Percentiles rank a stretch among this genome's conserved stretches.
Evolutionary conservation across 2,888 invertebrate species (phyloP).

Genomic region (Heteromyza rotundicornis): DNA sequence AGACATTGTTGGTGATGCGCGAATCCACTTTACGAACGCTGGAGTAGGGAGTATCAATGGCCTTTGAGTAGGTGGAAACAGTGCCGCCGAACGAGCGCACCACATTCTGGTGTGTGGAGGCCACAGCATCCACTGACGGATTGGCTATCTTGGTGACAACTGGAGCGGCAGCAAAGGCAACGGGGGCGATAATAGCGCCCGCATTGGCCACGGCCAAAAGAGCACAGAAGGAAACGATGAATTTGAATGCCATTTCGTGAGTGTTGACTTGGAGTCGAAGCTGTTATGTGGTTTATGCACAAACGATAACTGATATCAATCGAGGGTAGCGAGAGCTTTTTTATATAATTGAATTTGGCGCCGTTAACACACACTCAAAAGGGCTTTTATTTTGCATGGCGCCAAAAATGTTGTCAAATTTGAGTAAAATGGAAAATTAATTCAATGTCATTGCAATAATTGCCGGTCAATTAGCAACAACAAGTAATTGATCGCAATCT

Average conservation of each 20-base stretch:
- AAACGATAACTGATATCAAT: too few species aligned
- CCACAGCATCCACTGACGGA: slow-evolving; percentile 52
- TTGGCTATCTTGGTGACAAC: slow-evolving; percentile 15
- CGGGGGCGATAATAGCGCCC: slow-evolving; percentile 56
- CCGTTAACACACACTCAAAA: too few species aligned
- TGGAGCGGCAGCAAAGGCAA: neutral
- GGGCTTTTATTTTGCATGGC: too few species aligned
- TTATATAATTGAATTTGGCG: too few species aligned
- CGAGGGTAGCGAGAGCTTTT: too few species aligned
- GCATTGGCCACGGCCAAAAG: slow-evolving; percentile 70
- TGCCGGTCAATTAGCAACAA: too few species aligned
- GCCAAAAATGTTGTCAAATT: too few species aligned
- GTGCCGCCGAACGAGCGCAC: slow-evolving; percentile 67
- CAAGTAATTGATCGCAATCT: too few species aligned
- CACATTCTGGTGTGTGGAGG: slow-evolving; percentile 67
- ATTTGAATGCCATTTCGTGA: slow-evolving; percentile 59
- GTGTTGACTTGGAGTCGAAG: too few species aligned
- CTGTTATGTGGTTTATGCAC: too few species aligned
- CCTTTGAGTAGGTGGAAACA: slow-evolving; percentile 68
- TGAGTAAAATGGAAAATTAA: too few species aligned
- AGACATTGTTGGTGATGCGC: slow-evolving; percentile 67
- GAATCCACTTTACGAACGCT: slow-evolving; percentile 67
- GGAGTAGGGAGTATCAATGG: slow-evolving; percentile 68
- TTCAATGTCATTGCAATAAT: too few species aligned
- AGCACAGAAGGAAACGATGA: slow-evolving; percentile 67